Percentiles rank a stretch among this genome's conserved stretches.
Evolutionary conservation across 2,888 invertebrate species (phyloP).

Genomic region (Hipparchia semele): DNA sequence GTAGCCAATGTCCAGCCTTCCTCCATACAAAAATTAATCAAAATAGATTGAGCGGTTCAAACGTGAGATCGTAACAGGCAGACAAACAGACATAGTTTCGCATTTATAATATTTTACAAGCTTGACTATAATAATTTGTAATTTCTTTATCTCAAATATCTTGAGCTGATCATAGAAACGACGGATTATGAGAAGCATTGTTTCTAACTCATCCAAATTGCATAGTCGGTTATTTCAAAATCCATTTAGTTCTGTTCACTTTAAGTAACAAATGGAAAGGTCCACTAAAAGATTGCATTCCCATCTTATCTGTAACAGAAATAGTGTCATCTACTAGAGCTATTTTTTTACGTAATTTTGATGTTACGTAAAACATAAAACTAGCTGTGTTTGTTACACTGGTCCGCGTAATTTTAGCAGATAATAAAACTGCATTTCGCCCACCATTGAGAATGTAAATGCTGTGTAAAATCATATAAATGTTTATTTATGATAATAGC

Average conservation of each 20-base stretch:
- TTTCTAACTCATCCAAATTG: conserved; percentile 5
- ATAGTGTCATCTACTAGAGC: conserved; percentile 37
- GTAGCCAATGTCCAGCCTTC: too few species aligned
- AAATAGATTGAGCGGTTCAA: too few species aligned
- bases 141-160: too few species aligned
- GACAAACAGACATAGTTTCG: too few species aligned
- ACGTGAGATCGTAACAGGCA: too few species aligned
- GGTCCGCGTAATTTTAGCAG: conserved; percentile 39
- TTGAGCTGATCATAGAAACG: too few species aligned
- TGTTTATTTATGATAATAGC: conserved; percentile 55
- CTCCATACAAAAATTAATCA: too few species aligned
- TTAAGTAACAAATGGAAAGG: conserved; percentile 37
- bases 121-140: too few species aligned
- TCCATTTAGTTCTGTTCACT: conserved; percentile 11
- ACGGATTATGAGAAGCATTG: not conserved
- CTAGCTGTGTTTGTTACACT: conserved; percentile 40
- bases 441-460: conserved; percentile 46
- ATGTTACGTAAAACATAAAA: conserved; percentile 31
- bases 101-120: too few species aligned
- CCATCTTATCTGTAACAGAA: conserved; percentile 40
- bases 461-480: conserved; percentile 46
- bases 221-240: conserved; percentile 11
- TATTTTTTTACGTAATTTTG: conserved; percentile 35
- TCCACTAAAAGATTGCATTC: conserved; percentile 36
- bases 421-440: conserved; percentile 46